phyloP scores from a whole-genome alignment of 2,797 vertebrate genomes.

The Amblyopsis hoosieri region DNA sequence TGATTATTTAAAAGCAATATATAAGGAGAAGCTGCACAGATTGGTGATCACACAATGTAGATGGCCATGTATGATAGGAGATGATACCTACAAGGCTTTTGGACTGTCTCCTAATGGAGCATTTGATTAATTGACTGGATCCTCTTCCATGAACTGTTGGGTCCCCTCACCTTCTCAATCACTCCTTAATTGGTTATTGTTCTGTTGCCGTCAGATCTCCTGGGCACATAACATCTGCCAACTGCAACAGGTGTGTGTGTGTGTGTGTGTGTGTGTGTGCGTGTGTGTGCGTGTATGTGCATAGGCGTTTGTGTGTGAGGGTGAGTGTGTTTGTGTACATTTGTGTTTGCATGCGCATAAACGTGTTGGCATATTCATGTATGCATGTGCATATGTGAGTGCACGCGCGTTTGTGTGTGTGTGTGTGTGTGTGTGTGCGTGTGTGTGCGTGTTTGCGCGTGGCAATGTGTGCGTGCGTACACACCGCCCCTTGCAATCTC shows the following conservation, averaged over 20 bases:
- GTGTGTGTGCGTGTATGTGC: conserved; percentile 5
- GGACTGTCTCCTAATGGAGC: conserved; percentile 57
- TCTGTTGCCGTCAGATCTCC: conserved; percentile 65
- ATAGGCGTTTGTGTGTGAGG: neutral
- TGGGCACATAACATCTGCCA: conserved; percentile 68
- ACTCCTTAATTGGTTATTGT: conserved; percentile 71
- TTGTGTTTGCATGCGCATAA: conserved; percentile 2
- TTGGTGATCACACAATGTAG: conserved; percentile 10
- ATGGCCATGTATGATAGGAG: conserved; percentile 39
- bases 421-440: conserved; percentile 24
- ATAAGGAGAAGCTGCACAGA: conserved; percentile 24
- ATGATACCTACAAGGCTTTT: conserved; percentile 37
- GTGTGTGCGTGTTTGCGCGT: conserved; percentile 13
- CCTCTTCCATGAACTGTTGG: conserved; percentile 60
- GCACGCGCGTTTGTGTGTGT: conserved; percentile 33
- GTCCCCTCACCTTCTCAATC: conserved; percentile 56
- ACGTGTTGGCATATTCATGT: neutral
- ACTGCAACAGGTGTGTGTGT: conserved; percentile 64
- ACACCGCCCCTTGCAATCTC: neutral
- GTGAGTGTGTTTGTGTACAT: neutral
- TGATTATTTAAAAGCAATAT: too few species aligned
- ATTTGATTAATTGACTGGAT: conserved; percentile 70
- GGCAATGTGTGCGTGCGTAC: too few species aligned
- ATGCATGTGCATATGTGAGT: neutral
- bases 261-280: conserved; percentile 14